Conservation (phyloP, 1,140 invertebrate genomes). For the Micrasema minimum region DNA sequence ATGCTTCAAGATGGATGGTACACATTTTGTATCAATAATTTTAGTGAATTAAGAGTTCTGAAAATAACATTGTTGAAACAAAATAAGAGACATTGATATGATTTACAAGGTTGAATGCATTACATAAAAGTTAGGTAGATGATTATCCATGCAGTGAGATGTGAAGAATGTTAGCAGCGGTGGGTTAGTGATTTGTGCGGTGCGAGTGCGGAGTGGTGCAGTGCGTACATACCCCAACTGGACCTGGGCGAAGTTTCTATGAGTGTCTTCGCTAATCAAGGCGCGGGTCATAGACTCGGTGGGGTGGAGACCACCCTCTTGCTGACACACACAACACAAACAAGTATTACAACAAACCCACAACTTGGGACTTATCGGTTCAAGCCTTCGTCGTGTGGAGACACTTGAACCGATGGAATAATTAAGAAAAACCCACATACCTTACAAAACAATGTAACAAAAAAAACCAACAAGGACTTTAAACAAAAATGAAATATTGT, state of each 20-base stretch:
- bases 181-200: conserved; percentile 2
- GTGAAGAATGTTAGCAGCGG: conserved; percentile 3
- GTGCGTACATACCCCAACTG: conserved; percentile 87
- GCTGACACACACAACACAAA: conserved; percentile 77
- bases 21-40: too few relatives aligned
- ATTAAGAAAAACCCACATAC: conserved; percentile 23
- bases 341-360: conserved; percentile 62
- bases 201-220: not conserved
- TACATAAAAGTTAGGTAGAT: too few relatives aligned
- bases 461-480: conserved; percentile 35
- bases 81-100: too few relatives aligned
- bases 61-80: too few relatives aligned
- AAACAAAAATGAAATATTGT: conserved; percentile 30
- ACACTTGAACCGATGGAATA: conserved; percentile 23
- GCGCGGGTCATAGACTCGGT: conserved; percentile 92
- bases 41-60: too few relatives aligned
- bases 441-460: conserved; percentile 38
- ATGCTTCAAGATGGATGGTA: too few relatives aligned
- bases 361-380: conserved; percentile 13
- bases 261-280: conserved; percentile 89
- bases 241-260: conserved; percentile 82
- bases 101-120: too few relatives aligned
- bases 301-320: conserved; percentile 89
- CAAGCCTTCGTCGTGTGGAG: conserved; percentile 3
- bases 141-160: not conserved